Percentiles rank a stretch among this genome's conserved stretches.
These are phyloP conservation scores for Orthosia gracilis DNA, from an alignment of 2,888 invertebrate genomes.

Conservation along the genomic window DNA sequence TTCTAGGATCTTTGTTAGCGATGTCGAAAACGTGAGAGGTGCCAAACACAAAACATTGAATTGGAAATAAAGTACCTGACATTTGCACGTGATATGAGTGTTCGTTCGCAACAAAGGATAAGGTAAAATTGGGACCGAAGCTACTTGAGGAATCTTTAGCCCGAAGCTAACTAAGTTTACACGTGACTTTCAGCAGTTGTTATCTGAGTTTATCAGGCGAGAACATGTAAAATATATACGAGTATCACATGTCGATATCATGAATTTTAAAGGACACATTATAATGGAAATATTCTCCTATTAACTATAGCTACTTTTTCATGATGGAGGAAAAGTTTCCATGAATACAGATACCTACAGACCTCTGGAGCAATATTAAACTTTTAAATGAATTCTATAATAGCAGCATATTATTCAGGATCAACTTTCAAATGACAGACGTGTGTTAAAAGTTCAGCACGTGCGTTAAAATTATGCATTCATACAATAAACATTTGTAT, in stretches of 20 bases:
- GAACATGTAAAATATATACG: not conserved
- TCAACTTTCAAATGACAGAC: conserved; percentile 42
- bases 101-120: conserved; percentile 9
- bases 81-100: conserved; percentile 30
- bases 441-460: conserved; percentile 44
- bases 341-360: conserved; percentile 23
- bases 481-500: conserved; percentile 39
- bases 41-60: not conserved
- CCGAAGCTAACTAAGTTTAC: not conserved
- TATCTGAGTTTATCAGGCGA: not conserved
- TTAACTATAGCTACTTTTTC: too few species aligned
- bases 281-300: not conserved
- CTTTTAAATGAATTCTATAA: conserved; percentile 47
- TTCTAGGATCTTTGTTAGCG: conserved; percentile 6
- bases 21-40: conserved; percentile 17
- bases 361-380: conserved; percentile 39
- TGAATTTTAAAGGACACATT: conserved; percentile 17
- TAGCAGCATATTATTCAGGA: conserved; percentile 35
- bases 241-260: not conserved
- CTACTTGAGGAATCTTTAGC: conserved; percentile 6
- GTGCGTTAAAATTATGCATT: conserved; percentile 45
- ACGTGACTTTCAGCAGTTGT: conserved; percentile 13
- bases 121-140: conserved; percentile 3
- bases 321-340: conserved; percentile 10
- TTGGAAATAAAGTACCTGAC: not conserved